These are phyloP conservation scores for Drosophila prolongata DNA, from an alignment of 2,888 invertebrate genomes.

Conservation along the genomic window DNA sequence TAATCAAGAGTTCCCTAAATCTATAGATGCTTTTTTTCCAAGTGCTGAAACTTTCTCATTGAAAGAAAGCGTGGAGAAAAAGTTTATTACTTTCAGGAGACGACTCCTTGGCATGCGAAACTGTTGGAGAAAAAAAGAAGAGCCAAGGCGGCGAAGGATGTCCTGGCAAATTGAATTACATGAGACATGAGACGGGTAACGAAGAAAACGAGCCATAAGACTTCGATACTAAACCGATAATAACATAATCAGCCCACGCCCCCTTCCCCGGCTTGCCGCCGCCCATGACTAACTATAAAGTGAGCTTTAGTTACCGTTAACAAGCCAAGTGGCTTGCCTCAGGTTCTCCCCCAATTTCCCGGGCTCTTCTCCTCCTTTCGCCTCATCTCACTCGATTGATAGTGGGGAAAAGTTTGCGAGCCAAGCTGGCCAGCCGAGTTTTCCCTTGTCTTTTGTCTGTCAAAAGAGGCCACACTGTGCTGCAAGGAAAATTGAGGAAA, in stretches of 20 bases:
- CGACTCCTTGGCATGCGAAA: conserved; percentile 60
- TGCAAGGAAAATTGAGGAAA: not conserved
- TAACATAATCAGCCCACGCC: conserved; percentile 68
- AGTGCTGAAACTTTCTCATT: conserved; percentile 56
- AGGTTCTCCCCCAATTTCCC: conserved; percentile 28
- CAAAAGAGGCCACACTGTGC: not conserved
- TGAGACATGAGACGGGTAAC: conserved; percentile 44
- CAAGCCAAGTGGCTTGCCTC: conserved; percentile 53
- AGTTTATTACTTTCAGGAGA: conserved; percentile 67
- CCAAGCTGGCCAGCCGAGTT: conserved; percentile 11
- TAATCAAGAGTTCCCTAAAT: not conserved
- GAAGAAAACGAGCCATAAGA: conserved; percentile 43
- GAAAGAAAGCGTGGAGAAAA: conserved; percentile 35
- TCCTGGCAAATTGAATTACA: conserved; percentile 57
- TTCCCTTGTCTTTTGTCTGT: not conserved
- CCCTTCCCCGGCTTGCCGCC: conserved; percentile 5
- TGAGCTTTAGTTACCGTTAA: conserved; percentile 73
- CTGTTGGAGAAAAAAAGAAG: conserved; percentile 11
- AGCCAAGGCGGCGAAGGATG: conserved; percentile 28
- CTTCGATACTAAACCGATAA: conserved; percentile 79
- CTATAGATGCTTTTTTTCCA: not conserved
- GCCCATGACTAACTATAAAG: conserved; percentile 37
- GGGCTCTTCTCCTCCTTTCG: not conserved
- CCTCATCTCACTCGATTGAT: conserved; percentile 22
- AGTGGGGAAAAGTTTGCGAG: conserved; percentile 34